phyloP scores from a whole-genome alignment of 2,113 vertebrate species.

The Neodontobutis hainanensis region DNA sequence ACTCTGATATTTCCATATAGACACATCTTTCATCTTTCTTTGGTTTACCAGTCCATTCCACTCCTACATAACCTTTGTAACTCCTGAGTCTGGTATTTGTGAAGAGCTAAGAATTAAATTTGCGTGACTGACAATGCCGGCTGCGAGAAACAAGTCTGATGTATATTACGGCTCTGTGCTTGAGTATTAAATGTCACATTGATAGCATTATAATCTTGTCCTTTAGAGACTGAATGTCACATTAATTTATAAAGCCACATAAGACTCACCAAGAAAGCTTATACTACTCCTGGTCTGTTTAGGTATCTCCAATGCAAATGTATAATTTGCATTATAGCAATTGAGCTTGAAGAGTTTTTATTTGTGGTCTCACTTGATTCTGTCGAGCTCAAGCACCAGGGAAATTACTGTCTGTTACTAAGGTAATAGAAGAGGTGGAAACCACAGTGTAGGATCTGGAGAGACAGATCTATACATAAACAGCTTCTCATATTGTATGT shows the following conservation, averaged over 20 bases:
- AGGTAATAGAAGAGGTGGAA: background rate
- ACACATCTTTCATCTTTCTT: slow-evolving; percentile 13
- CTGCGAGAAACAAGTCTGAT: slow-evolving; percentile 21
- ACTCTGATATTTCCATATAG: slow-evolving; percentile 9
- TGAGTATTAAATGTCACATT: slow-evolving; percentile 40
- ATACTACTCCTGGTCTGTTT: background rate
- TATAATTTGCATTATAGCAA: background rate
- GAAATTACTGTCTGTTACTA: background rate
- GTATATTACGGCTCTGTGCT: slow-evolving; percentile 16
- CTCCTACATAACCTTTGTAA: slow-evolving; percentile 36
- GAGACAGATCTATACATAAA: too few relatives aligned
- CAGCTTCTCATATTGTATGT: too few relatives aligned
- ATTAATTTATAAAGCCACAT: slow-evolving; percentile 1
- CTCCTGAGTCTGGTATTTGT: background rate
- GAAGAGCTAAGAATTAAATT: slow-evolving; percentile 16
- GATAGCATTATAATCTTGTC: slow-evolving; percentile 25
- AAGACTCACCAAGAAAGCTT: background rate
- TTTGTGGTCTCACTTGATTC: background rate
- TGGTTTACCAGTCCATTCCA: slow-evolving; percentile 29
- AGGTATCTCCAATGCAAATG: background rate
- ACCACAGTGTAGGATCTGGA: background rate
- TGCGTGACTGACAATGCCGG: slow-evolving; percentile 13
- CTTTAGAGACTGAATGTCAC: slow-evolving; percentile 17
- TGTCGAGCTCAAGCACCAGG: background rate
- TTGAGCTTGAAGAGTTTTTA: background rate